Conservation (phyloP, 2,797 vertebrate species). For the Sebastolobus altivelis region DNA sequence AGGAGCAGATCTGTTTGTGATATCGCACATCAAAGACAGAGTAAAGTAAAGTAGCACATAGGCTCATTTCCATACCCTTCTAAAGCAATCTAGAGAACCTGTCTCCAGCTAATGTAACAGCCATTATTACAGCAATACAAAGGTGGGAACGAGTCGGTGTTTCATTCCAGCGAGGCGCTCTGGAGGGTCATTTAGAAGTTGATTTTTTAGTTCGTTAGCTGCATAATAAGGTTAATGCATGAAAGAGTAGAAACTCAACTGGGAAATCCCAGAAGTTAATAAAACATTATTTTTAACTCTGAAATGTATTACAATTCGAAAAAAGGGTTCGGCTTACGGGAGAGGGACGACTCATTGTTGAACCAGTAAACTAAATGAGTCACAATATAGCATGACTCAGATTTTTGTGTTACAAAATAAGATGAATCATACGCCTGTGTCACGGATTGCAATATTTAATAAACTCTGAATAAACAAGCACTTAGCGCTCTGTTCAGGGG, state of each 20-base stretch:
- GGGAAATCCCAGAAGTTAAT: slow-evolving; percentile 43
- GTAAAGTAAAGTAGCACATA: slow-evolving; percentile 62
- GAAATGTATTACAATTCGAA: slow-evolving; percentile 25
- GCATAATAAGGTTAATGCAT: slow-evolving; percentile 53
- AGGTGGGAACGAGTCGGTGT: slow-evolving; percentile 39
- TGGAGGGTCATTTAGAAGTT: slow-evolving; percentile 42
- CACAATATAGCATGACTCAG: neutral
- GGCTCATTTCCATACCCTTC: slow-evolving; percentile 71
- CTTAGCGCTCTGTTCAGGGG: too few relatives aligned
- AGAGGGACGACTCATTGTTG: slow-evolving; percentile 5
- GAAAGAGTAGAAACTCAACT: slow-evolving; percentile 22
- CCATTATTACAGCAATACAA: slow-evolving; percentile 47
- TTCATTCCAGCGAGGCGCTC: slow-evolving; percentile 28
- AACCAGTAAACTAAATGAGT: slow-evolving; percentile 22
- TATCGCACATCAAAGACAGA: slow-evolving; percentile 73
- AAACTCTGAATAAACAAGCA: neutral
- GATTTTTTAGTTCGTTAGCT: slow-evolving; percentile 47
- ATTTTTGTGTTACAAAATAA: neutral
- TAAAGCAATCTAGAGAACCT: slow-evolving; percentile 60
- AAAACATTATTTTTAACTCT: slow-evolving; percentile 33
- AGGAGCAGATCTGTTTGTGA: slow-evolving; percentile 65
- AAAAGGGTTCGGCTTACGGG: neutral
- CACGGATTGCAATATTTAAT: slow-evolving; percentile 3
- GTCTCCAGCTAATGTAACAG: slow-evolving; percentile 44
- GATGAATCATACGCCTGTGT: slow-evolving; percentile 18